These are phyloP conservation scores for Anableps anableps DNA, from an alignment of 2,797 vertebrate genomes.

Conservation along the genomic window DNA sequence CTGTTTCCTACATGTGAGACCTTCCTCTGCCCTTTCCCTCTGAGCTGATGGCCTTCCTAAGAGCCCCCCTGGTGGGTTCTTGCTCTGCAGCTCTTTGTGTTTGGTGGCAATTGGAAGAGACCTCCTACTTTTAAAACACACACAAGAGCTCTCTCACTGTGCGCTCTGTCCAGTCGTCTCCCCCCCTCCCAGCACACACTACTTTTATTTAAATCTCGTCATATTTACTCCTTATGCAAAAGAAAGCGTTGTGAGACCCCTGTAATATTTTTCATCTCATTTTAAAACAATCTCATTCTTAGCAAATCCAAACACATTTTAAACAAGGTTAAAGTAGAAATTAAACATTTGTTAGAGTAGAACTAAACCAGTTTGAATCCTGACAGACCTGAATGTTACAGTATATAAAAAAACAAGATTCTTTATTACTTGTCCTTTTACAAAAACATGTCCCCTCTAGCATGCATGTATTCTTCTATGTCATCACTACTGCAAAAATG, in stretches of 20 bases:
- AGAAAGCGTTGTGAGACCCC: neutral
- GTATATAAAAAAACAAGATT: too few relatives aligned
- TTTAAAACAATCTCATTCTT: neutral
- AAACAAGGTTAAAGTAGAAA: too few relatives aligned
- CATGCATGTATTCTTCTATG: neutral
- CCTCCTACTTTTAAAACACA: constrained; percentile 67
- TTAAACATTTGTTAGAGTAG: too few relatives aligned
- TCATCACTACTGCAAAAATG: neutral
- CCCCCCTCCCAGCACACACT: neutral
- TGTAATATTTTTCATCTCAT: too few relatives aligned
- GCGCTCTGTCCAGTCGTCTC: neutral
- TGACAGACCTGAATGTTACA: too few relatives aligned
- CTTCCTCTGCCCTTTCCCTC: constrained; percentile 55
- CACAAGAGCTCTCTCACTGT: constrained; percentile 30
- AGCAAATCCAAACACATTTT: neutral
- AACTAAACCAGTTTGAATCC: too few relatives aligned
- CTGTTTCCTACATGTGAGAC: constrained; percentile 50
- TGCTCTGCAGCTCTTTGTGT: constrained; percentile 78
- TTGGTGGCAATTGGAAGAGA: constrained; percentile 65
- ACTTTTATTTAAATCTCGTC: neutral
- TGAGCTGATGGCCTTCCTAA: constrained; percentile 70
- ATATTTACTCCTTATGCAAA: neutral
- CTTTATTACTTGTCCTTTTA: too few relatives aligned
- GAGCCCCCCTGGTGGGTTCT: constrained; percentile 69
- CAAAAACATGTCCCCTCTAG: neutral